A percentile compares a stretch with the other conserved stretches of the same genome.
Conservation (phyloP, 2,113 vertebrate species). For the Maccullochella peelii region DNA sequence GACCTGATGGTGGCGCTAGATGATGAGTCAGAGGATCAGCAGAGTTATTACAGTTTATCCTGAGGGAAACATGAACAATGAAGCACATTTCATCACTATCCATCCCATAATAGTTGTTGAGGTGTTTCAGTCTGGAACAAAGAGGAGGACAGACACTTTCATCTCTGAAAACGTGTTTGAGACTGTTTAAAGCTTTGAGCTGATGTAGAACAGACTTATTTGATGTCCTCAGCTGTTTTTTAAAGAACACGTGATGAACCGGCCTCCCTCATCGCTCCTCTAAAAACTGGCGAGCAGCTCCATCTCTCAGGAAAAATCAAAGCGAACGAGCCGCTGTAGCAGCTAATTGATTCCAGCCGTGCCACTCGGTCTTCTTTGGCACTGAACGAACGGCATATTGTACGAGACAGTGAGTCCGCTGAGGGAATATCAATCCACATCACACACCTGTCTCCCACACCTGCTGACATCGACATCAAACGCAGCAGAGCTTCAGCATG, state of each 20-base stretch:
- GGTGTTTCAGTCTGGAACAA: not conserved
- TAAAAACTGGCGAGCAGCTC: not conserved
- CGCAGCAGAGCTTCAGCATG: not conserved
- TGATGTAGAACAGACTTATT: not conserved
- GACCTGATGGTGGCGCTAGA: no score
- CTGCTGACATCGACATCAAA: slow-evolving; percentile 19
- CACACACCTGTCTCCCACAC: slow-evolving; percentile 30
- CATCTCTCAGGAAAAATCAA: not conserved
- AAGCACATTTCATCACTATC: not conserved
- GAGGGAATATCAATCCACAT: slow-evolving; percentile 35
- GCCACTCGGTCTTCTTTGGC: not conserved
- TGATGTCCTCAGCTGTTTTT: not conserved
- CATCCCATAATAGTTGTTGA: no score
- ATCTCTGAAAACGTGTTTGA: no score
- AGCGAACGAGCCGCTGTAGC: slow-evolving; percentile 15
- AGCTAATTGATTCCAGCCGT: slow-evolving; percentile 37
- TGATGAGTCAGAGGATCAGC: not conserved
- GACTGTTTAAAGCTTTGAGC: not conserved
- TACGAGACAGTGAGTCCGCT: not conserved
- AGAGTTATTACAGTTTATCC: not conserved
- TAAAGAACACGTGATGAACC: not conserved
- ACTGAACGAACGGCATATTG: slow-evolving; percentile 17
- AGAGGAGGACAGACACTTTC: no score
- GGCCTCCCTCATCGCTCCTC: slow-evolving; percentile 4
- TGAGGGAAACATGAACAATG: not conserved